phyloP scores from a whole-genome alignment of 1,140 invertebrate species.

The Sinella curviseta region DNA sequence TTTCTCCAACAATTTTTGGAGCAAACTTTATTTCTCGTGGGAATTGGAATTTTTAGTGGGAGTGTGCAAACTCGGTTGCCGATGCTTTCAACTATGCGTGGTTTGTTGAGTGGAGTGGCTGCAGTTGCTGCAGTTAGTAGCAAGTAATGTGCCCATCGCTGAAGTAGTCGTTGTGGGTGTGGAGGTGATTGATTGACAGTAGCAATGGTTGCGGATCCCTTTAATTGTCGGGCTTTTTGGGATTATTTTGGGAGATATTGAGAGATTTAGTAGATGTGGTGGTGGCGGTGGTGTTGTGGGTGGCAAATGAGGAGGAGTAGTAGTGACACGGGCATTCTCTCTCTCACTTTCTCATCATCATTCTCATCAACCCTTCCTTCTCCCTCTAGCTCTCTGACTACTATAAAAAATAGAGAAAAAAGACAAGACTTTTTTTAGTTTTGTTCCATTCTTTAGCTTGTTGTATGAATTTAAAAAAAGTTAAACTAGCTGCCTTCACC shows the following conservation, averaged over 20 bases:
- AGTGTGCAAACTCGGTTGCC: no score
- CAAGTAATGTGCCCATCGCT: no score
- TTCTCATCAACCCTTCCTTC: neutral
- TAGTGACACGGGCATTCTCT: neutral
- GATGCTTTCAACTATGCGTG: neutral
- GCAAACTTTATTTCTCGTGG: no score
- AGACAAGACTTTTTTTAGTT: neutral
- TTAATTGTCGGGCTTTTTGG: neutral
- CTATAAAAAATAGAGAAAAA: constrained; percentile 19
- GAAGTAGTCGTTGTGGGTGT: neutral
- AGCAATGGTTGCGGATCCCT: neutral
- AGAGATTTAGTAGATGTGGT: neutral
- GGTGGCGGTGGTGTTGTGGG: constrained; percentile 1
- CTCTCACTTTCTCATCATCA: neutral
- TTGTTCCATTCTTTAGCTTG: neutral
- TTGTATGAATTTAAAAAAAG: neutral
- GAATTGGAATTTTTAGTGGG: no score
- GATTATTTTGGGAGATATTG: neutral
- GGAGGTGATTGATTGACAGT: neutral
- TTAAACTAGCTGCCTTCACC: neutral
- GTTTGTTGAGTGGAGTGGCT: neutral
- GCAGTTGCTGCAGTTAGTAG: no score
- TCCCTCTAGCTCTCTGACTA: neutral
- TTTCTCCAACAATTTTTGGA: no score
- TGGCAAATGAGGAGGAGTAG: neutral